phyloP scores from a whole-genome alignment of 2,888 invertebrate genomes.

The Pyrocoelia pectoralis region DNA sequence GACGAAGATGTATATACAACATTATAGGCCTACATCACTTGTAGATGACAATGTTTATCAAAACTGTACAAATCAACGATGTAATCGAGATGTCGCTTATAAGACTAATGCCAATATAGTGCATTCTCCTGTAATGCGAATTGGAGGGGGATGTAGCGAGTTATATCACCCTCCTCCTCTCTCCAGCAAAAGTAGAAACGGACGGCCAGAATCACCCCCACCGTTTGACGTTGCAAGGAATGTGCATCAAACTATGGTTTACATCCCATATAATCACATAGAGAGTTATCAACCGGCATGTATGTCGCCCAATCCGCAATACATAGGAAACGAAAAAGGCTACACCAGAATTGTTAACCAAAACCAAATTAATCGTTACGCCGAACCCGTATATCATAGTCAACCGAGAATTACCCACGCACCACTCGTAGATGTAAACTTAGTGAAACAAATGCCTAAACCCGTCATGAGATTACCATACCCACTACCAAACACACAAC shows the following conservation, averaged over 20 bases:
- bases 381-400: constrained; percentile 53
- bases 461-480: constrained; percentile 48
- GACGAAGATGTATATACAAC: constrained; percentile 44
- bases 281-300: constrained; percentile 51
- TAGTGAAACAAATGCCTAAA: constrained; percentile 44
- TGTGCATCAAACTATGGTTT: constrained; percentile 73
- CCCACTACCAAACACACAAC: constrained; percentile 39
- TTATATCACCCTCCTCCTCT: constrained; percentile 54
- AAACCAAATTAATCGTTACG: constrained; percentile 57
- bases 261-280: constrained; percentile 71
- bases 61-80: constrained; percentile 61
- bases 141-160: constrained; percentile 52
- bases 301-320: constrained; percentile 49
- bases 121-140: constrained; percentile 51
- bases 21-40: constrained; percentile 55
- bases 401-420: constrained; percentile 45
- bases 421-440: constrained; percentile 48
- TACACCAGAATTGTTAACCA: constrained; percentile 54
- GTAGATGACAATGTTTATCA: constrained; percentile 63
- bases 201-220: constrained; percentile 74
- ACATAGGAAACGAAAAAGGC: constrained; percentile 49
- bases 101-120: constrained; percentile 50
- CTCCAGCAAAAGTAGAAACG: constrained; percentile 57
- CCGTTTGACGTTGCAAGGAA: constrained; percentile 67
- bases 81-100: constrained; percentile 44